These are phyloP conservation scores for Paramacrobiotus metropolitanus DNA, from an alignment of 1,140 invertebrate genomes.

Conservation along the genomic window DNA sequence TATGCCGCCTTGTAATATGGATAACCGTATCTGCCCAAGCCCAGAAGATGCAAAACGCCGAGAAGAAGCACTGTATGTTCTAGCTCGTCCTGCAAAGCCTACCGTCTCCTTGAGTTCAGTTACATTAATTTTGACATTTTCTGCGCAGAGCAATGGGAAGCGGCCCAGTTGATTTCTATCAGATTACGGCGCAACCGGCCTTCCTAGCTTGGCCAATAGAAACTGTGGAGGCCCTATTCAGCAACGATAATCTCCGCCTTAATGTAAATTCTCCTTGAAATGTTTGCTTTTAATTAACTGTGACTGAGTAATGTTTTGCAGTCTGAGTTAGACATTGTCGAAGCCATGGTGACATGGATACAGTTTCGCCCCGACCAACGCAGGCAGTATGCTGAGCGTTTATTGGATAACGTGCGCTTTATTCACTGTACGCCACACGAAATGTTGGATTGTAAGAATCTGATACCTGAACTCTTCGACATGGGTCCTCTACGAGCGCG, in stretches of 20 bases:
- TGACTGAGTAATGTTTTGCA: background rate
- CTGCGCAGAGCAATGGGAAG: background rate
- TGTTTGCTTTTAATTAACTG: background rate
- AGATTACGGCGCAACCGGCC: background rate
- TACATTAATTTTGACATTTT: too few species aligned
- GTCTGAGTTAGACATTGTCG: background rate
- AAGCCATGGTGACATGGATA: background rate
- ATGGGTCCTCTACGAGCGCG: background rate
- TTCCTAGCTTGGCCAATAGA: background rate
- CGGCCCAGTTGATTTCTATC: background rate
- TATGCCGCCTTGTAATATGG: too few species aligned
- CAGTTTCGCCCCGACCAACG: background rate
- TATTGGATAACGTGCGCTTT: background rate
- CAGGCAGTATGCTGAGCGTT: background rate
- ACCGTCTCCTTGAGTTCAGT: too few species aligned
- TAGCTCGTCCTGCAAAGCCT: too few species aligned
- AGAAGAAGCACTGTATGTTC: too few species aligned
- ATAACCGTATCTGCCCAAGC: too few species aligned
- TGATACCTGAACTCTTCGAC: constrained; percentile 1
- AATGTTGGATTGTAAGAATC: constrained; percentile 3
- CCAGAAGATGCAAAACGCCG: too few species aligned
- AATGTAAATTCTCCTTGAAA: background rate
- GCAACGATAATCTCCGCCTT: background rate
- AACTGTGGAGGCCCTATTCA: background rate
- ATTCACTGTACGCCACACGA: background rate